A percentile compares a stretch with the other conserved stretches of the same genome.
Conservation (phyloP, 2,888 invertebrate genomes). For the Apodemia zela region DNA sequence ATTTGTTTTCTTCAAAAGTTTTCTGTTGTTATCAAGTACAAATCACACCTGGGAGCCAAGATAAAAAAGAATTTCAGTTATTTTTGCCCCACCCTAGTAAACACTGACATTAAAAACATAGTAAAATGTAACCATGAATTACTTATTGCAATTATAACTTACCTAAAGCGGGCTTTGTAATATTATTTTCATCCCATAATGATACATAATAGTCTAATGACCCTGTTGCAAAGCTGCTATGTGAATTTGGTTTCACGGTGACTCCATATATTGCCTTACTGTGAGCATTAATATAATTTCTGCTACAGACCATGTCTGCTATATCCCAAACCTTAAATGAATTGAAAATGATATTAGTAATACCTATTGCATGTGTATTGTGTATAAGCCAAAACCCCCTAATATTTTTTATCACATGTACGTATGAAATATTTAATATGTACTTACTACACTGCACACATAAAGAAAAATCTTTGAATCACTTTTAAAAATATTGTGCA, state of each 20-base stretch:
- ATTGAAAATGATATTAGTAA: neutral
- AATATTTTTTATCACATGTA: too few species aligned
- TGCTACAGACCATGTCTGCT: constrained; percentile 61
- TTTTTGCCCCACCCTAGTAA: too few species aligned
- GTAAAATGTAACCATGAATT: neutral
- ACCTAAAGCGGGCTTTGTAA: constrained; percentile 55
- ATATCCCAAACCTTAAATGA: constrained; percentile 71
- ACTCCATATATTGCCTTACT: constrained; percentile 64
- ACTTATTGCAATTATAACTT: constrained; percentile 22
- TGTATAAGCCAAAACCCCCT: too few species aligned
- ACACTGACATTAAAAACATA: too few species aligned
- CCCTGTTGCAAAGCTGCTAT: constrained; percentile 73
- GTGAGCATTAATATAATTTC: constrained; percentile 72
- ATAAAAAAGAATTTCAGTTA: too few species aligned
- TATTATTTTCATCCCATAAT: constrained; percentile 74
- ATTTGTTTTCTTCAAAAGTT: too few species aligned
- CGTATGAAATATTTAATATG: neutral
- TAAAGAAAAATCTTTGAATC: too few species aligned
- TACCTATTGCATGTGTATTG: neutral
- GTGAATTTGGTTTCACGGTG: constrained; percentile 67
- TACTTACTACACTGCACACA: too few species aligned
- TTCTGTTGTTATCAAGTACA: too few species aligned
- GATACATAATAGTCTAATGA: constrained; percentile 75
- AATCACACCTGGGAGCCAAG: too few species aligned
- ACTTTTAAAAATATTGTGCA: too few species aligned